Evolutionary conservation across 2,113 vertebrate genomes (phyloP).

Genomic region (Hydropotes inermis): DNA sequence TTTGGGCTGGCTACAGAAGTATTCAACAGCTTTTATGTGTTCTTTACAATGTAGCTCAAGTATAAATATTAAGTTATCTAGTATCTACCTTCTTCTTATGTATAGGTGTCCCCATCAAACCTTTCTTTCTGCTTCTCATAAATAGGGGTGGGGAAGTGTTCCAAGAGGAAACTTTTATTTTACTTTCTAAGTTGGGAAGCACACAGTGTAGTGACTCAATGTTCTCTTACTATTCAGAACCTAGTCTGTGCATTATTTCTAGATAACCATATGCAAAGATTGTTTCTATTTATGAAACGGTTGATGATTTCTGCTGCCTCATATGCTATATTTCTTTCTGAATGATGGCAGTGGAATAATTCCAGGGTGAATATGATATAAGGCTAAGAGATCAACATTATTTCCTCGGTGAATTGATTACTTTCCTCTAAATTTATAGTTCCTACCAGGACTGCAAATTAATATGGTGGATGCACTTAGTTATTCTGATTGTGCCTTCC

Average conservation of each 20-base stretch:
- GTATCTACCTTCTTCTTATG: not conserved
- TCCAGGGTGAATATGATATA: constrained; percentile 40
- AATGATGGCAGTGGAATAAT: constrained; percentile 45
- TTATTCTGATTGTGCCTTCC: constrained; percentile 51
- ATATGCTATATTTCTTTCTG: constrained; percentile 49
- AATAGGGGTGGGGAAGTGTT: not conserved
- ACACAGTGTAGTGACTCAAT: not conserved
- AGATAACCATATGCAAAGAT: constrained; percentile 42
- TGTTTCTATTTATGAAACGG: constrained; percentile 38
- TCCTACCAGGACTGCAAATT: constrained; percentile 41
- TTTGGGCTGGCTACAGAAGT: not conserved
- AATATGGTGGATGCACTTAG: not conserved
- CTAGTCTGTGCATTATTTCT: constrained; percentile 21
- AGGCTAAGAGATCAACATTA: constrained; percentile 54
- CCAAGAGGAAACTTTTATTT: not conserved
- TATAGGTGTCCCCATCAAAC: not conserved
- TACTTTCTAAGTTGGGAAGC: not conserved
- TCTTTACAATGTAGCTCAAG: not conserved
- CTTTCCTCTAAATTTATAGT: constrained; percentile 56
- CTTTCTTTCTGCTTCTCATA: not conserved
- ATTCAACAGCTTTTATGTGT: not conserved
- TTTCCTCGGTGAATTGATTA: constrained; percentile 64
- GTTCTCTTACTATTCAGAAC: not conserved
- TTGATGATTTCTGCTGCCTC: constrained; percentile 31
- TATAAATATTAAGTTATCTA: not conserved